A percentile compares a stretch with the other conserved stretches of the same genome.
phyloP scores from a whole-genome alignment of 2,797 vertebrate genomes.

The Psittacula derbiana region DNA sequence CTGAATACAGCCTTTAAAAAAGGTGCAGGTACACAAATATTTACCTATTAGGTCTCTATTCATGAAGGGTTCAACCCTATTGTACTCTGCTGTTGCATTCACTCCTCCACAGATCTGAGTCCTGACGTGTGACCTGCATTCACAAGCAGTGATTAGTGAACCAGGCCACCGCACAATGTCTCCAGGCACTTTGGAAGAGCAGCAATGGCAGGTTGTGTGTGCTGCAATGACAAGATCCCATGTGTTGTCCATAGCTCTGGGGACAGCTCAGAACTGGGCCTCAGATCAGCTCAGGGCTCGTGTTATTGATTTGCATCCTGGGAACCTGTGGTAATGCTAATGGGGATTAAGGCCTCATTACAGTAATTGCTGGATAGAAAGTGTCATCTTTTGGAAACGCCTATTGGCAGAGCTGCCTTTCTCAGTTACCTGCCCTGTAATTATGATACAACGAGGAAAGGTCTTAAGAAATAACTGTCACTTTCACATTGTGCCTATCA shows the following conservation, averaged over 20 bases:
- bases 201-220: not conserved
- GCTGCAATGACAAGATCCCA: not conserved
- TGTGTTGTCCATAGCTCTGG: not conserved
- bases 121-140: not conserved
- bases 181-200: rapidly evolving
- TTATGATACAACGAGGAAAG: not conserved
- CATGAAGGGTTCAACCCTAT: not conserved
- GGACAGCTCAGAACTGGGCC: not conserved
- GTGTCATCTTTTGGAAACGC: not conserved
- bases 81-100: not conserved
- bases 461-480: not conserved
- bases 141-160: not conserved
- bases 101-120: not conserved
- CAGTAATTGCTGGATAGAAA: not conserved
- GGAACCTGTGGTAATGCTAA: not conserved
- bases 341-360: not conserved
- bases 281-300: not conserved
- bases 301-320: not conserved
- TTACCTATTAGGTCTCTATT: conserved; percentile 28
- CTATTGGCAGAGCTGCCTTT: not conserved
- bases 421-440: not conserved
- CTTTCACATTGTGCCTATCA: not conserved
- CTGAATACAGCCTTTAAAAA: conserved; percentile 10
- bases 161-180: not conserved
- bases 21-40: conserved; percentile 50